Evolutionary conservation across 2,888 invertebrate genomes (phyloP).

Genomic region (Ichneumon xanthorius): DNA sequence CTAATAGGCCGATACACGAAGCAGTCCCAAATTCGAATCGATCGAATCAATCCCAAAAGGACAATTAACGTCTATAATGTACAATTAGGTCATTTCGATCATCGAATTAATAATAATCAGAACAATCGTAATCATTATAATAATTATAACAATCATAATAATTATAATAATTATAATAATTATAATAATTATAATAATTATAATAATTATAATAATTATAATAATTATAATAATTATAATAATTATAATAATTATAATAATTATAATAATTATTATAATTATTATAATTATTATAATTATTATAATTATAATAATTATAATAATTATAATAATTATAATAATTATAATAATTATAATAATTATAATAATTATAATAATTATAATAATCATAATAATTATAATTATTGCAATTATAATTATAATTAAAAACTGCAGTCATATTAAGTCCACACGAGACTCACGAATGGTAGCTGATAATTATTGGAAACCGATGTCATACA

Average conservation of each 20-base stretch:
- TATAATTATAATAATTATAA: background rate
- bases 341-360: background rate
- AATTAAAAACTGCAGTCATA: background rate
- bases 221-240: too few relatives aligned
- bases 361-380: background rate
- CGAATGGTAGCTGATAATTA: constrained; percentile 11
- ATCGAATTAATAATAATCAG: background rate
- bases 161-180: background rate
- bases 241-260: too few relatives aligned
- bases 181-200: background rate
- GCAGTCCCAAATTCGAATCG: background rate
- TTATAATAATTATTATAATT: background rate
- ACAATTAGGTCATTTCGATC: background rate
- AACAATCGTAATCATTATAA: background rate
- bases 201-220: too few relatives aligned
- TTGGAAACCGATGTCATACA: constrained; percentile 6
- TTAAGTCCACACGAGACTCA: background rate
- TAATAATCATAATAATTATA: background rate
- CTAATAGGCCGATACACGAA: background rate
- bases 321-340: background rate
- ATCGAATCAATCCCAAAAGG: background rate
- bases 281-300: background rate
- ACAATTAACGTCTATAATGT: background rate
- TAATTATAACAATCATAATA: background rate
- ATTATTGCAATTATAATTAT: background rate